Evolutionary conservation across 2,797 vertebrate genomes (phyloP).

Genomic region (Nannoperca obscura): DNA sequence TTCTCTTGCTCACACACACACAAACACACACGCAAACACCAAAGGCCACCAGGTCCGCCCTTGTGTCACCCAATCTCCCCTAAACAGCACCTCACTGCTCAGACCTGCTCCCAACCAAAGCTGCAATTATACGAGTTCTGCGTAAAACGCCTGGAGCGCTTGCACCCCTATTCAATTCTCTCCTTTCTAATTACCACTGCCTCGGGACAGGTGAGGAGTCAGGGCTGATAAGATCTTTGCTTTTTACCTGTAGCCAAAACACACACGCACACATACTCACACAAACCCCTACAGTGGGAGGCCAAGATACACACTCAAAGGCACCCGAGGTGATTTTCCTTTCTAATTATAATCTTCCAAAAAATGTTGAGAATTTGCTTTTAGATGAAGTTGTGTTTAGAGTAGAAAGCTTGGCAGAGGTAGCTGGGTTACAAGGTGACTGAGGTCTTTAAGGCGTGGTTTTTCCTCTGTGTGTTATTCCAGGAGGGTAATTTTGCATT

Average conservation of each 20-base stretch:
- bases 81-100: conserved; percentile 86
- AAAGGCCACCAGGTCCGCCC: conserved; percentile 80
- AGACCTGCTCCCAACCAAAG: conserved; percentile 90
- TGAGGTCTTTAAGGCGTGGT: conserved; percentile 57
- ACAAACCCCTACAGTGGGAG: conserved; percentile 54
- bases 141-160: conserved; percentile 85
- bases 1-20: conserved; percentile 45
- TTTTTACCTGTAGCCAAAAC: conserved; percentile 89
- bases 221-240: conserved; percentile 90
- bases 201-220: conserved; percentile 92
- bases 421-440: conserved; percentile 55
- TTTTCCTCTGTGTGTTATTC: conserved; percentile 30
- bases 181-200: conserved; percentile 91
- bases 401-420: conserved; percentile 53
- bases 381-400: conserved; percentile 82
- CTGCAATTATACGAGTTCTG: conserved; percentile 90
- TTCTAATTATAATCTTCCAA: conserved; percentile 89
- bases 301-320: conserved; percentile 59
- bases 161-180: conserved; percentile 88
- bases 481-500: conserved; percentile 26
- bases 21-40: conserved; percentile 48
- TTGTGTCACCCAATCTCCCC: conserved; percentile 86
- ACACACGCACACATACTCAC: conserved; percentile 64
- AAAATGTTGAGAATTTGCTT: conserved; percentile 87
- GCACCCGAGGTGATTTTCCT: conserved; percentile 83